Base-by-base conservation (phyloP, 1,140 invertebrate species). In the Drosophila azteca region DNA sequence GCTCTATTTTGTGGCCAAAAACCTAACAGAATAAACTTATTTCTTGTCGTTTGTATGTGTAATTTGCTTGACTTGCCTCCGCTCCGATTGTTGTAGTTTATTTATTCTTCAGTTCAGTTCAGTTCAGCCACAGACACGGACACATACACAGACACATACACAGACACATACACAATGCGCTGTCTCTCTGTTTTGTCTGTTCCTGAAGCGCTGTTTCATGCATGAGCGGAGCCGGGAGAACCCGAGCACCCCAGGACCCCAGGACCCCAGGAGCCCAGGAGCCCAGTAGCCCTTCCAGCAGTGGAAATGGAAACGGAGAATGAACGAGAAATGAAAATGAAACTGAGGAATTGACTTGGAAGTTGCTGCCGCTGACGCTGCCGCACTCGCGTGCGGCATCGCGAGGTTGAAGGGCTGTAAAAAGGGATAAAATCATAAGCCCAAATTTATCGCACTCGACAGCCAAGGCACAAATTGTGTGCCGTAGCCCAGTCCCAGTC, bases 371-470 rank as follows among this genome's bases (percentile, higher is more conserved):
- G 45, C 17, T 60, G 60, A 52, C 58, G 45, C 17, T 24, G 24
- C 24, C 3, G 3, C 35, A 2, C 35, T 39, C 54, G 55, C 51
- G 50, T 20, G 13, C 29, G 49, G 17, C n/a, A 35, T 44, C 41
- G 64, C 45, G 45, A 15, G 45, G 45, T 72, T 59, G 39, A 51
- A 52, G 31, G 49, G 68, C 69, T 72, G 69, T 85, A 80, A 85
- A 69, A 84, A 87, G 65, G 83, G 82, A 87, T 87, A 76, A 85
- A 85, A 85, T 85, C 78, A 87, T 85, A 85, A 85, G 82, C 83
- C 83, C 74, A 75, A 85, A 85, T 87, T 87, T 85, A 85, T 85
- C 77, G 82, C 81, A 87, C 78, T 82, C 73, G 60, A 81, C 77
- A 62, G 59, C 52, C 52, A 55, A 60, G 73, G 53, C 72, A 60